A percentile compares a stretch with the other conserved stretches of the same genome.
phyloP scores from a whole-genome alignment of 2,797 vertebrate genomes.

The Threskiornis aethiopicus region DNA sequence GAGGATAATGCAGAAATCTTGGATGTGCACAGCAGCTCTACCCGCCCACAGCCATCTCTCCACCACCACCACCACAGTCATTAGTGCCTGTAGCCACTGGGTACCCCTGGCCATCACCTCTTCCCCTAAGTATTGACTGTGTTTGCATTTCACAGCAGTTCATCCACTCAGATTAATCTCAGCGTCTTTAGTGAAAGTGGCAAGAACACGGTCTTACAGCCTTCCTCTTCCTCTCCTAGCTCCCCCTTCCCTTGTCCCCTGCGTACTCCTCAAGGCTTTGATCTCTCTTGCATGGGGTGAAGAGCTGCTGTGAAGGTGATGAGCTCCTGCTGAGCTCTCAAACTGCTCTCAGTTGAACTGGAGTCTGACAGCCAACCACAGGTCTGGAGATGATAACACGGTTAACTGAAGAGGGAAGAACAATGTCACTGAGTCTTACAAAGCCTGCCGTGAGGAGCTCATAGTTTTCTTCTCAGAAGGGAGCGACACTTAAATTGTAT shows the following conservation, averaged over 20 bases:
- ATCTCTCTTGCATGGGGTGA: accelerated
- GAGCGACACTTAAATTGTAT: background rate
- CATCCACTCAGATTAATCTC: background rate
- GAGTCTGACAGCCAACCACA: background rate
- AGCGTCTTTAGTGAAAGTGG: background rate
- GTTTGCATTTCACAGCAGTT: background rate
- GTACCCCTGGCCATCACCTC: background rate
- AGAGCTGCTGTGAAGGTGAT: background rate
- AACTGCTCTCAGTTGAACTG: background rate
- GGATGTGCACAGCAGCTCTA: background rate
- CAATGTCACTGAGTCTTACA: background rate
- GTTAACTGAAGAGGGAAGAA: background rate
- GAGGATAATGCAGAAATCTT: background rate
- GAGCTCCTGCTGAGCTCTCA: background rate
- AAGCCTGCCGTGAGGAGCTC: background rate
- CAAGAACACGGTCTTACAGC: background rate
- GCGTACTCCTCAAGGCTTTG: background rate
- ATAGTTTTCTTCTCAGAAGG: background rate
- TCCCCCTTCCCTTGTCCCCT: background rate
- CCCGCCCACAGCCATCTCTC: accelerated
- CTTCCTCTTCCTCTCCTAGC: background rate
- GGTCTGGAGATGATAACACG: background rate
- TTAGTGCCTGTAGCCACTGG: accelerated
- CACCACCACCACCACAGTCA: accelerated
- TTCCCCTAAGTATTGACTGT: background rate